Evolutionary conservation across 2,113 vertebrate genomes (phyloP).

Genomic region (Pluvialis apricaria): DNA sequence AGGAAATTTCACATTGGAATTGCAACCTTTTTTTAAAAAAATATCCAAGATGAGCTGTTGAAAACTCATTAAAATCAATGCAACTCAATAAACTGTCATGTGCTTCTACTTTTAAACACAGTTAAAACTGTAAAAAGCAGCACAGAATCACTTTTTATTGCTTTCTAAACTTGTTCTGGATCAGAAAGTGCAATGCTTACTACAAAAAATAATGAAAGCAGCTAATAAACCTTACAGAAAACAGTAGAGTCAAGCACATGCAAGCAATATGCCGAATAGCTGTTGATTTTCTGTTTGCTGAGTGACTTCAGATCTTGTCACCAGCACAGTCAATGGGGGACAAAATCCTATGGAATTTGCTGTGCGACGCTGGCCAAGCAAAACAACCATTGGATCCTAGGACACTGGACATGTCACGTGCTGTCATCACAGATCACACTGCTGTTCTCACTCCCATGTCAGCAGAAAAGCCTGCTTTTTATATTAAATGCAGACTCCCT

Average conservation of each 20-base stretch:
- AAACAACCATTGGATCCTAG: constrained; percentile 72
- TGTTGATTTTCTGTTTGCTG: constrained; percentile 73
- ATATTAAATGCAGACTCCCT: constrained; percentile 60
- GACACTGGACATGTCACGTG: constrained; percentile 70
- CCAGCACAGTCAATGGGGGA: constrained; percentile 78
- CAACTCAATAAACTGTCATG: constrained; percentile 24
- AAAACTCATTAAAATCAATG: constrained; percentile 52
- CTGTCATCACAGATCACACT: constrained; percentile 73
- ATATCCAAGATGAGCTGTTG: constrained; percentile 30
- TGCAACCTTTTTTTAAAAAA: background rate
- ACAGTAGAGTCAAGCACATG: constrained; percentile 48
- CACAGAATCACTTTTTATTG: constrained; percentile 42
- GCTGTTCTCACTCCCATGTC: constrained; percentile 78
- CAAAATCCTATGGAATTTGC: constrained; percentile 78
- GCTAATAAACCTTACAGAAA: constrained; percentile 57
- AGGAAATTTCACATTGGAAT: constrained; percentile 1
- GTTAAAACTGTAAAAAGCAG: constrained; percentile 20
- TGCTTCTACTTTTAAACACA: constrained; percentile 47
- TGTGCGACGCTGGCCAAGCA: constrained; percentile 74
- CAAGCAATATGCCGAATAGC: constrained; percentile 44
- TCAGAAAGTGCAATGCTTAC: constrained; percentile 57
- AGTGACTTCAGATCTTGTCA: constrained; percentile 81
- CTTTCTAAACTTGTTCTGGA: constrained; percentile 42
- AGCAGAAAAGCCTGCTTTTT: constrained; percentile 62
- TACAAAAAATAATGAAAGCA: constrained; percentile 55